Conservation (phyloP, 2,888 invertebrate genomes). For the Galerucella pusilla region DNA sequence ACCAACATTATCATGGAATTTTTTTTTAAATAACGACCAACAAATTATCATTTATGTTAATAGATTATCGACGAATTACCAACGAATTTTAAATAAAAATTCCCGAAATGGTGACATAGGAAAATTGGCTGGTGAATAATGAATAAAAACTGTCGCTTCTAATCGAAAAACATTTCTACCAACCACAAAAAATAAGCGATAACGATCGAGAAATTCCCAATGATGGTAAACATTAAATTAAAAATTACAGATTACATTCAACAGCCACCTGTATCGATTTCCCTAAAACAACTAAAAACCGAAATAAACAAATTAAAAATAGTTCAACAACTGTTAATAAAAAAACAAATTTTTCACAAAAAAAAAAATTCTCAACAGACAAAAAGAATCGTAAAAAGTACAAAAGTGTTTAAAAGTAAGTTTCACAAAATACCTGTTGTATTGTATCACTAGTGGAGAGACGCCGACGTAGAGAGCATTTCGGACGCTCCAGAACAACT, state of each 20-base stretch:
- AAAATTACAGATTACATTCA: slow-evolving; percentile 16
- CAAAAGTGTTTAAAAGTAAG: slow-evolving; percentile 19
- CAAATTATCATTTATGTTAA: too few relatives aligned
- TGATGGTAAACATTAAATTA: slow-evolving; percentile 9
- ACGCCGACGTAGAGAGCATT: slow-evolving; percentile 61
- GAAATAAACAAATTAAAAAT: slow-evolving; percentile 12
- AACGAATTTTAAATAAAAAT: too few relatives aligned
- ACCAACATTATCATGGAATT: too few relatives aligned
- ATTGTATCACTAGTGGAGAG: slow-evolving; percentile 45
- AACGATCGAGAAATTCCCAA: background rate
- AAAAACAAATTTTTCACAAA: background rate
- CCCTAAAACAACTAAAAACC: slow-evolving; percentile 5
- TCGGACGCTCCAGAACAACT: slow-evolving; percentile 66
- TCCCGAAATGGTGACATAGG: too few relatives aligned
- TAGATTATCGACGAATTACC: too few relatives aligned
- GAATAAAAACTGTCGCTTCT: too few relatives aligned
- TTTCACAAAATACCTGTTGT: slow-evolving; percentile 60
- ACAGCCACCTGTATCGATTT: slow-evolving; percentile 16
- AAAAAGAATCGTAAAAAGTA: slow-evolving; percentile 13
- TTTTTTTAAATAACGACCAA: too few relatives aligned
- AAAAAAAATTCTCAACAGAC: background rate
- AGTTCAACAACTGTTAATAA: background rate
- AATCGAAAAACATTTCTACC: background rate
- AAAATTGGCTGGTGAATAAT: too few relatives aligned
- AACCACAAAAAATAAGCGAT: background rate